phyloP scores from a whole-genome alignment of 2,113 vertebrate genomes.

The Accipiter virgatus region DNA sequence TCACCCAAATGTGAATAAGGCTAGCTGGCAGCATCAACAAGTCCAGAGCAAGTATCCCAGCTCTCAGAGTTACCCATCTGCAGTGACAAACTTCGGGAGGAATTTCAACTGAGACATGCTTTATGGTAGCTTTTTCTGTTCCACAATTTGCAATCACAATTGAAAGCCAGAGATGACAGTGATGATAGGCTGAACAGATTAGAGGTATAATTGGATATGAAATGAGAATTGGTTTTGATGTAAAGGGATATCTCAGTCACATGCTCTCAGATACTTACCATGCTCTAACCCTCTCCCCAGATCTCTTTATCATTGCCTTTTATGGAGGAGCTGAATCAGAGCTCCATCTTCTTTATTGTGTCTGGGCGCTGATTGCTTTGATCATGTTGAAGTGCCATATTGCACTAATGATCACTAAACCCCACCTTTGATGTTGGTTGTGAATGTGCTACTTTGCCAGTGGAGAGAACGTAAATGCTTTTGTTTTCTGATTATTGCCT shows the following conservation, averaged over 20 bases:
- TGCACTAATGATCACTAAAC: background rate
- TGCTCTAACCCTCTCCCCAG: background rate
- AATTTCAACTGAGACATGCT: background rate
- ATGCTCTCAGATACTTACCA: background rate
- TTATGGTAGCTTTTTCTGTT: background rate
- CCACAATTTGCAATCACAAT: background rate
- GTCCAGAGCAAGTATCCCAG: background rate
- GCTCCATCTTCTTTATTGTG: background rate
- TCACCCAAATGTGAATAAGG: background rate
- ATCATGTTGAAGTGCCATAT: background rate
- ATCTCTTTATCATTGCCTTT: constrained; percentile 11
- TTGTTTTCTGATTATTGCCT: constrained; percentile 45
- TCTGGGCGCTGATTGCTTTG: constrained; percentile 21
- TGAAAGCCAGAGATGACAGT: constrained; percentile 28
- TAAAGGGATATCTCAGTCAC: background rate
- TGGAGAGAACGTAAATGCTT: constrained; percentile 11
- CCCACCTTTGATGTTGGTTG: constrained; percentile 32
- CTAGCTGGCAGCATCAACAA: background rate
- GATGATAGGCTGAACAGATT: background rate
- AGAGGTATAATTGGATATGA: constrained; percentile 9
- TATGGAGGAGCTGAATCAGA: constrained; percentile 12
- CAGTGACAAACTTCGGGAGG: background rate
- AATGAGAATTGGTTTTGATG: constrained; percentile 19
- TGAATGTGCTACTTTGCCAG: background rate
- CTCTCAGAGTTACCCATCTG: background rate